Base-by-base conservation (phyloP, 2,797 vertebrate genomes). In the Mustela erminea region DNA sequence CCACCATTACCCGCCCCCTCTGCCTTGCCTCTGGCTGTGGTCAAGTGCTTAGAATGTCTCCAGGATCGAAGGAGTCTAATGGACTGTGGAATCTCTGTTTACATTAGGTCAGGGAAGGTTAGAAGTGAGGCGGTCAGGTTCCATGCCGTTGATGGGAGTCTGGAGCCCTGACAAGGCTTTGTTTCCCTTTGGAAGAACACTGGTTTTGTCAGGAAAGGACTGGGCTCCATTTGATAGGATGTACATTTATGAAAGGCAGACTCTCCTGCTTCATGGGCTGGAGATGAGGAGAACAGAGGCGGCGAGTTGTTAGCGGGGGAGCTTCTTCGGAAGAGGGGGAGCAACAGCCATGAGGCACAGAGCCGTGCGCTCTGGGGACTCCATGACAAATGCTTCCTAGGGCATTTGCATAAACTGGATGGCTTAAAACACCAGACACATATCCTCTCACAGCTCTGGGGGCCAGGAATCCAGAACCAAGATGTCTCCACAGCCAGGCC, bases 241-340 rank as follows among this genome's bases (percentile, higher is more conserved):
- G 6, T 1, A 4, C 7, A 0, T 64, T 62, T 41, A 7, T 56
- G 6, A 49, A 49, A 81, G 78, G 35, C 8, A 20, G 68, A 23
- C 14, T 5, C 46, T 58, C 13, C 20, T 90, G 49, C 72, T 62
- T 56, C 74, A 2, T 2, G 75, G 56, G 11, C 62, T 13, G 41
- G 68, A 10, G 1, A 6, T 35, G 20, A 88, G 64, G 23, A 88
- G 64, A 25, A 41, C 58, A 11, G 77, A 66, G 35, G 62, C 75
- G 23, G 43, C 32, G 3, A 1, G 2, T 14, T 17, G 5, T 52
- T 15, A 0, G 52, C 0, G 17, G 52, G 52, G 4, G 23, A 60
- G 38, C 78, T n/a, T 18, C 72, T 23, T 32, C 4, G 14, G 43
- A 35, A 18, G 23, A 54, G 20, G 3, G 3, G 7, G 20, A 14